Evolutionary conservation across 2,888 invertebrate species (phyloP), one percentile per base, ranked within the genome.

Genomic region (Ophion ventricosus): DNA sequence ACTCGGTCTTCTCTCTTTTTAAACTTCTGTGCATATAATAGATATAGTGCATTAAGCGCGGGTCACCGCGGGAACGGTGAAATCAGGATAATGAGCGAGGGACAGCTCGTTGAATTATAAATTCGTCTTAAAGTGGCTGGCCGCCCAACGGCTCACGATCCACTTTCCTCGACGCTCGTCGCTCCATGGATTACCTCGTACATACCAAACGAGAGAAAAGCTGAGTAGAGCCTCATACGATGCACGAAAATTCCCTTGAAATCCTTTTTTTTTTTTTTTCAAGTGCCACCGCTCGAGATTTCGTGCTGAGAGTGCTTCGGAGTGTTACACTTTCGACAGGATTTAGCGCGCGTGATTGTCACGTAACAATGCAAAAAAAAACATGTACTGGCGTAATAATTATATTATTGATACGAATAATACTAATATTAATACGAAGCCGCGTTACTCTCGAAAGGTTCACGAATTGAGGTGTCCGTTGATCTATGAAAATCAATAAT

Each of bases 11-110:
- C 23, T 57, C 11, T 1, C 11, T 8, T 8, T 57, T 57, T 8
- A 23, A 23, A 10, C 29, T 17, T 64, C n/a, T 64, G 35, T 35
- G 20, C 64, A 64, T 17, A 35, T 7, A 61, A 11, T 17, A 40
- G 67, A 14, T 49, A 49, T 14, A 49, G 29, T 40, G 57, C 1
- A 26, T 69, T 29, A 43, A 43, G 66, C 59, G 57, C 35, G 72
- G 63, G 43, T 57, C 72, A 72, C 64, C 54, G 84, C 77, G 86
- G 85, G 82, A 74, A 72, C 20, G 70, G 83, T 76, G 85, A 88
- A 88, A 88, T 90, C 88, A 81, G 86, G 83, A 88, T 90, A 90
- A 89, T 88, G 86, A 88, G 88, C 67, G 79, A 66, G 73, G 85
- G 77, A 86, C 72, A 82, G 82, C 69, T 67, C 85, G 83, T 76